These are phyloP conservation scores for Himalopsyche anomala DNA, from an alignment of 2,888 invertebrate genomes.

Conservation along the genomic window DNA sequence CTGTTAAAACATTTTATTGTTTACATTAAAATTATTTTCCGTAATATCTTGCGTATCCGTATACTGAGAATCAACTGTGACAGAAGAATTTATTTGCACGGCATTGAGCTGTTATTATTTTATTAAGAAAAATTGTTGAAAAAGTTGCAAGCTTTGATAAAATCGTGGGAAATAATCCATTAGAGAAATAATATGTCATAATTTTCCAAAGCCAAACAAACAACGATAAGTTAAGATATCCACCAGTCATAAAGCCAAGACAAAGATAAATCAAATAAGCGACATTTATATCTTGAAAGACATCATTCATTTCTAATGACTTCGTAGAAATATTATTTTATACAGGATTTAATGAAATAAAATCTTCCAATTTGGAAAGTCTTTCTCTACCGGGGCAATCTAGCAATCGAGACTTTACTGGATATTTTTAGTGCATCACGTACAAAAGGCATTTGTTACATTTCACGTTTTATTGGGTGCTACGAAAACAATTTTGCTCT, in stretches of 20 bases:
- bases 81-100: too few species aligned
- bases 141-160: not conserved
- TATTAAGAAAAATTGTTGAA: not conserved
- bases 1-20: too few species aligned
- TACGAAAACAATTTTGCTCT: too few species aligned
- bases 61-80: too few species aligned
- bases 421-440: constrained; percentile 1
- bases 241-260: not conserved
- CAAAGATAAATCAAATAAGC: not conserved
- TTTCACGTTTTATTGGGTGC: not conserved
- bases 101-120: too few species aligned
- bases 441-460: constrained; percentile 19
- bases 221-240: constrained; percentile 28
- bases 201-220: not conserved
- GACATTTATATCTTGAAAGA: constrained; percentile 32
- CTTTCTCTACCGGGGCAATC: not conserved
- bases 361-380: not conserved
- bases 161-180: not conserved
- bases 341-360: constrained; percentile 13
- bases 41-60: too few species aligned
- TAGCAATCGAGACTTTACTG: constrained; percentile 24
- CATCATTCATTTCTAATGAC: constrained; percentile 16
- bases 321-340: not conserved
- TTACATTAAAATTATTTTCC: too few species aligned
- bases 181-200: constrained; percentile 10